These are phyloP conservation scores for Morone saxatilis DNA, from an alignment of 2,113 vertebrate genomes.

Conservation along the genomic window DNA sequence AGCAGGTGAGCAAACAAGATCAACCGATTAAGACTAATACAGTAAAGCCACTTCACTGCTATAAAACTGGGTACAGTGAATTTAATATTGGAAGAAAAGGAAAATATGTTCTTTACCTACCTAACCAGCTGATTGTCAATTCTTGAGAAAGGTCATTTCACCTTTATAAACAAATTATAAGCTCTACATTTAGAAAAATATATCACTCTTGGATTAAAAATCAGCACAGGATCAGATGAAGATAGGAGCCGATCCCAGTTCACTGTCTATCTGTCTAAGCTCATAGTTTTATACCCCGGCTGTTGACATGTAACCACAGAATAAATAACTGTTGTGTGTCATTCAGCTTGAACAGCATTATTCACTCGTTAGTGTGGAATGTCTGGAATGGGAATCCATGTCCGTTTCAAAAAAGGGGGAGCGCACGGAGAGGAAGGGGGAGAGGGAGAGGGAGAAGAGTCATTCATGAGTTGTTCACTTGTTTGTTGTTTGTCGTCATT, in stretches of 20 bases:
- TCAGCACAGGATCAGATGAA: too few relatives aligned
- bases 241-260: too few relatives aligned
- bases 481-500: too few relatives aligned
- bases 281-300: slow-evolving; percentile 25
- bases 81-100: background rate
- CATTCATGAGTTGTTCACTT: background rate
- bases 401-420: slow-evolving; percentile 13
- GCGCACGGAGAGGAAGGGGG: background rate
- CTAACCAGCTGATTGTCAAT: background rate
- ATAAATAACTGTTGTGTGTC: slow-evolving; percentile 46
- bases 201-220: background rate
- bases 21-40: slow-evolving; percentile 29
- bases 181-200: background rate
- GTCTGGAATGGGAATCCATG: slow-evolving; percentile 20
- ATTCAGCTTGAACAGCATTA: slow-evolving; percentile 14
- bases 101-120: background rate
- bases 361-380: slow-evolving; percentile 57
- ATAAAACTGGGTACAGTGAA: background rate
- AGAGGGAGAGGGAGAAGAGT: background rate
- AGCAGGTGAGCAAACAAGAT: slow-evolving; percentile 32
- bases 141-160: background rate
- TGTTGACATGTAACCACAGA: slow-evolving; percentile 24
- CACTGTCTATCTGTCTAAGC: background rate
- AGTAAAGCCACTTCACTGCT: background rate
- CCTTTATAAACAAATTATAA: too few relatives aligned